A percentile compares a stretch with the other conserved stretches of the same genome.
phyloP scores from a whole-genome alignment of 2,888 invertebrate genomes.

The Bugula neritina region DNA sequence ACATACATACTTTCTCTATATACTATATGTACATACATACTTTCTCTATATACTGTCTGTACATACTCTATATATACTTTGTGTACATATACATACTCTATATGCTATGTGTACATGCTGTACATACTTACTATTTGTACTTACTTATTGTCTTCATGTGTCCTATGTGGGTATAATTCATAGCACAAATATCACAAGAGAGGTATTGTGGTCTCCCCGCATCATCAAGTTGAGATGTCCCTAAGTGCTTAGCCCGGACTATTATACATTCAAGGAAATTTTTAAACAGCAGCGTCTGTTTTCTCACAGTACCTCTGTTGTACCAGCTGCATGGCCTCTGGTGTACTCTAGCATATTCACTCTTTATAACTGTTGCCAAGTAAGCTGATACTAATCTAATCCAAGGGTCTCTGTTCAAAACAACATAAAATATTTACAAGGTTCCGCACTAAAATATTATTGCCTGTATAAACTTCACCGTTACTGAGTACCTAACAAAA shows the following conservation, averaged over 20 bases:
- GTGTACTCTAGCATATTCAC: not conserved
- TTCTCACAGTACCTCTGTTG: not conserved
- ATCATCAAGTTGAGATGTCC: not conserved
- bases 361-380: not conserved
- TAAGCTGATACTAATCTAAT: not conserved
- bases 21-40: too few species aligned
- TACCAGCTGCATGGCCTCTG: not conserved
- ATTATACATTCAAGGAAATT: slow-evolving; percentile 5
- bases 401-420: slow-evolving; percentile 14
- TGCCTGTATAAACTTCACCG: too few species aligned
- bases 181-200: not conserved
- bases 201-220: slow-evolving; percentile 13
- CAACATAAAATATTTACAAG: too few species aligned
- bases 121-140: too few species aligned
- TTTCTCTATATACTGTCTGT: too few species aligned
- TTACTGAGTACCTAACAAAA: too few species aligned
- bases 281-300: not conserved
- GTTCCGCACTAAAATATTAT: too few species aligned
- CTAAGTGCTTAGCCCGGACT: not conserved
- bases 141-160: slow-evolving; percentile 21
- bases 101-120: too few species aligned
- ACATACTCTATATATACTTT: too few species aligned
- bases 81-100: too few species aligned
- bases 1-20: too few species aligned
- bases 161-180: slow-evolving; percentile 9